Evolutionary conservation across 2,113 vertebrate genomes (phyloP).

Genomic region (Romanogobio albipinnatus): DNA sequence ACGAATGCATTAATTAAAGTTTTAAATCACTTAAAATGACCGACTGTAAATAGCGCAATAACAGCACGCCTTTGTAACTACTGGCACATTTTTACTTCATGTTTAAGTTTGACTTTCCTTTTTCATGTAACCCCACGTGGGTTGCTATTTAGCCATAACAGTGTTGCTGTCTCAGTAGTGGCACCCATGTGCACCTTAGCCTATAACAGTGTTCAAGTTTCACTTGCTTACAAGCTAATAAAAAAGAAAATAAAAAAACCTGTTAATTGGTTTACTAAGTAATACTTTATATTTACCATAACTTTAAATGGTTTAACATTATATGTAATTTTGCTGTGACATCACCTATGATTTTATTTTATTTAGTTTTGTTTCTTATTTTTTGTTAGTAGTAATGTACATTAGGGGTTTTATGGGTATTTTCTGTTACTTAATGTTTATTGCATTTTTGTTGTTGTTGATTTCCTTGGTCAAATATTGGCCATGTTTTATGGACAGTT

Average conservation of each 20-base stretch:
- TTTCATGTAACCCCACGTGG: not conserved
- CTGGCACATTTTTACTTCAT: not conserved
- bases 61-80: not conserved
- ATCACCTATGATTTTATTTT: no score
- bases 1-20: not conserved
- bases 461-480: no score
- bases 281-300: not conserved
- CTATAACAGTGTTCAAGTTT: not conserved
- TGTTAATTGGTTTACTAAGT: not conserved
- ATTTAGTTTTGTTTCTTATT: no score
- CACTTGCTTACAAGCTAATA: no score
- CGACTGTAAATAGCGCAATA: not conserved
- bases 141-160: constrained; percentile 1
- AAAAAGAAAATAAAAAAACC: not conserved
- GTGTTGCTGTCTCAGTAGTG: not conserved
- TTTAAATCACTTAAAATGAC: not conserved
- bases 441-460: no score
- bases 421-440: no score
- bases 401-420: no score
- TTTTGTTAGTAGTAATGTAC: no score
- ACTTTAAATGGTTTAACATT: not conserved
- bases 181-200: not conserved
- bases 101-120: not conserved
- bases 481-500: no score
- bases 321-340: not conserved